Conservation (phyloP, 1,140 invertebrate genomes). For the Nasonia giraulti region DNA sequence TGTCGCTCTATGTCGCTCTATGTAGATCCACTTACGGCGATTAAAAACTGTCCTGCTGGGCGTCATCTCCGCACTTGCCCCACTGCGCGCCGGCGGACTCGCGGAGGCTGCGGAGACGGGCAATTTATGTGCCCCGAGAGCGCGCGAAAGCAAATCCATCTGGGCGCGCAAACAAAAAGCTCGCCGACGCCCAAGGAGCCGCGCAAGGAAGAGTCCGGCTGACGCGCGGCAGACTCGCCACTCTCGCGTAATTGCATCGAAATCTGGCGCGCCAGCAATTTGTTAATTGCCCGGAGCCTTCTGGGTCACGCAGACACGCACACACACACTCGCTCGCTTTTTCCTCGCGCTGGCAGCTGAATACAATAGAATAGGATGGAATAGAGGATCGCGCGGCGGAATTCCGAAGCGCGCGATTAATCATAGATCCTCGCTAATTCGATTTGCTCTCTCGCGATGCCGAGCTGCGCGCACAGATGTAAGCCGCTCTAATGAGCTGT, state of each 20-base stretch:
- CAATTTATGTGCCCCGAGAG: too few relatives aligned
- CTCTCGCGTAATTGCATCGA: slow-evolving; percentile 40
- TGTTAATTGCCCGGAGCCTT: slow-evolving; percentile 46
- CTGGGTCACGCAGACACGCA: slow-evolving; percentile 34
- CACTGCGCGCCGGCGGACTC: too few relatives aligned
- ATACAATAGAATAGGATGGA: too few relatives aligned
- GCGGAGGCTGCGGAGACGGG: too few relatives aligned
- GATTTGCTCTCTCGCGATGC: too few relatives aligned
- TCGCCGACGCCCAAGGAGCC: not conserved
- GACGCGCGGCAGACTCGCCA: not conserved
- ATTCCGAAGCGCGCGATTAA: not conserved
- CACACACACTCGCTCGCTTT: not conserved
- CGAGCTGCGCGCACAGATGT: too few relatives aligned
- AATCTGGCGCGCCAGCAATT: slow-evolving; percentile 48
- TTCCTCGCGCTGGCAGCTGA: too few relatives aligned
- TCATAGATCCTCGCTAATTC: not conserved
- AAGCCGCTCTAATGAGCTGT: too few relatives aligned
- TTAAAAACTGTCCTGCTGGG: slow-evolving; percentile 75
- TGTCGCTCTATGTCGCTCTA: slow-evolving; percentile 52
- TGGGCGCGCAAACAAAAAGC: slow-evolving; percentile 2
- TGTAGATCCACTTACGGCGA: slow-evolving; percentile 72
- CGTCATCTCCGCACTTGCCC: slow-evolving; percentile 52
- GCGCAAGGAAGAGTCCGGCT: not conserved
- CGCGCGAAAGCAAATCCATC: not conserved
- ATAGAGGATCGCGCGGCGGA: not conserved